Evolutionary conservation across 2,888 invertebrate species (phyloP), one percentile per base, ranked within the genome.

Genomic region (Troglohyphantes excavatus): DNA sequence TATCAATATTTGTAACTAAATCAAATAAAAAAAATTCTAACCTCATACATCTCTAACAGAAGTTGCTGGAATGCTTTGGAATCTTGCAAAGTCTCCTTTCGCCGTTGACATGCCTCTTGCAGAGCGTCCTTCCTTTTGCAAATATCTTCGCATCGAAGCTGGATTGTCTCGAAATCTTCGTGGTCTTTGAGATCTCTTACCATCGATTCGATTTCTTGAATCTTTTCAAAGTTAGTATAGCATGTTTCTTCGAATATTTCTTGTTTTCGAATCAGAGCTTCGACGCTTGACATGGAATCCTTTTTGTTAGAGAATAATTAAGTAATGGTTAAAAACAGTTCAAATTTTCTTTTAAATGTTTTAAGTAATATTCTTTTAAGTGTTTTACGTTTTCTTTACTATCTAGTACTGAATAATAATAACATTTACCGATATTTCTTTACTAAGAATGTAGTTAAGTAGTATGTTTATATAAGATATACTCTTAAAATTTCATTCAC

Each of bases 41-140:
- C 97, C 94, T 97, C 98, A 92, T 96, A 96, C 82, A 97, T 95
- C 92, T 97, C 96, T 5, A 96, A 94, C 82, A 97, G 94, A 94
- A 99, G 98, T 94, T 97, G 96, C 93, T 99, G 98, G 92, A 98
- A 95, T 91, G 97, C 96, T 67, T 96, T 95, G 0, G 98, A 97
- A 93, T 98, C 97, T 78, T 96, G 94, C 87, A 99, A 94, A 92
- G 95, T 96, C 88, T 95, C 94, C 70, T 96, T 96, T 43, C 99
- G 95, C n/a, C 92, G 91, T 19, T 95, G 94, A 0, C 97, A 94
- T 29, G 94, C 94, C 78, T 96, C 96, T 93, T 96, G 95, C 5
- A 99, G 94, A 91, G 95, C 95, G 87, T 96, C 95, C 89, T 92
- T 89, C 21, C 97, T 94, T 0, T 94, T 94, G 21, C 96, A 94